These are phyloP conservation scores for Ephydatia muelleri DNA, from an alignment of 37 sponge, comb jelly and placozoan species.

Conservation along the genomic window DNA sequence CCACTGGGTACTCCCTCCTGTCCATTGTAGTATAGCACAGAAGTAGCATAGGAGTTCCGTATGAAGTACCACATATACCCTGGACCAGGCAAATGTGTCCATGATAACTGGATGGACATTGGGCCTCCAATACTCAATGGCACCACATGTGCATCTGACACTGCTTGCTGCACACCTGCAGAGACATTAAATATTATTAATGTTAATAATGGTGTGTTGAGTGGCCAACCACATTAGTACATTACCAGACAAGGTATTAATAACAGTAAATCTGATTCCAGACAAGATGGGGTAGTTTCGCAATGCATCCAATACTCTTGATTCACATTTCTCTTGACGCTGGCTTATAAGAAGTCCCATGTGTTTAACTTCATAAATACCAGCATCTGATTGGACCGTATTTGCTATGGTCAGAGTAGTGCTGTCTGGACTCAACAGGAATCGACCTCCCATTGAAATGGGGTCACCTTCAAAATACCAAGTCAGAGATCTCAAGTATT, in stretches of 20 bases:
- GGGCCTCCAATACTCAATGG: background rate
- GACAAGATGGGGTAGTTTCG: background rate
- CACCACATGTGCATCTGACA: background rate
- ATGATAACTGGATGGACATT: background rate
- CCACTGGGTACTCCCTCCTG: background rate
- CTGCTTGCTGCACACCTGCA: background rate
- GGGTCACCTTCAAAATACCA: background rate
- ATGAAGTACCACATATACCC: background rate
- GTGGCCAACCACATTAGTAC: background rate
- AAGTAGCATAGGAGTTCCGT: background rate
- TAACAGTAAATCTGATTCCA: background rate
- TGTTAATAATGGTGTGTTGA: background rate
- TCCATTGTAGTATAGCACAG: background rate
- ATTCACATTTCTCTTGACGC: background rate
- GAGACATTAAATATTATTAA: background rate
- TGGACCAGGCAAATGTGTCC: background rate
- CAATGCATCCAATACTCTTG: background rate
- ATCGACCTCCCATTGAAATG: background rate
- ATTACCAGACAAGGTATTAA: background rate
- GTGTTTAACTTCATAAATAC: background rate
- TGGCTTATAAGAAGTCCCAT: background rate
- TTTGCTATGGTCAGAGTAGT: background rate
- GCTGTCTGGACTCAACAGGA: background rate
- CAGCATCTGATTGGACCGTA: background rate
- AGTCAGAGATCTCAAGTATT: background rate